These are phyloP conservation scores for Peromyscus attwateri DNA, from an alignment of 2,797 vertebrate species.

Conservation along the genomic window DNA sequence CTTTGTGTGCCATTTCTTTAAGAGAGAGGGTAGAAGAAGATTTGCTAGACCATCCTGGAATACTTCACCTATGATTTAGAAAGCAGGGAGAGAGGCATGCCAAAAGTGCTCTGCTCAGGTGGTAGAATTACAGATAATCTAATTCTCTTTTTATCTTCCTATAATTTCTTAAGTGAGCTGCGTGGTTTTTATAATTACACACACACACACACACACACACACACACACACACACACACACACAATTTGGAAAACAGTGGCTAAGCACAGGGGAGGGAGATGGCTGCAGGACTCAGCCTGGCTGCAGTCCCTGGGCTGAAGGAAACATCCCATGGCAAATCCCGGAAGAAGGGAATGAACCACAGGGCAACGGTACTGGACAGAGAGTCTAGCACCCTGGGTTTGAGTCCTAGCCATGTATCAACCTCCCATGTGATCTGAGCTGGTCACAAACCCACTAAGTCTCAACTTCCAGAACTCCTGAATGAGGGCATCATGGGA, in stretches of 20 bases:
- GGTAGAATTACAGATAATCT: background rate
- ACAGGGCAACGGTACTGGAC: rapidly evolving
- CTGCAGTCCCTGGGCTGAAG: background rate
- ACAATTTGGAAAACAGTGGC: background rate
- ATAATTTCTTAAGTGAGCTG: slow-evolving; percentile 1
- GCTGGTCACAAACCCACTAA: background rate
- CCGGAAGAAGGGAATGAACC: background rate
- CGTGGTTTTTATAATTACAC: background rate
- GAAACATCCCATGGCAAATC: background rate
- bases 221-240: background rate
- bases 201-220: background rate
- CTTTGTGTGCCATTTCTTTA: background rate
- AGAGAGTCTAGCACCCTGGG: no score
- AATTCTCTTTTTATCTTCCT: background rate
- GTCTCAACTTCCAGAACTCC: background rate
- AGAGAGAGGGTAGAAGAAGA: background rate
- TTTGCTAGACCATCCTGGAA: background rate
- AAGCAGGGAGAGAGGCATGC: background rate
- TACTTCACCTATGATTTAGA: background rate
- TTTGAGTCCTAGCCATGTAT: background rate
- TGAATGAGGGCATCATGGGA: background rate
- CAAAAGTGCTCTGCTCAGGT: background rate
- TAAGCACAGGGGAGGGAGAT: background rate
- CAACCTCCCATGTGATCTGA: background rate
- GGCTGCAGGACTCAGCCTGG: background rate